phyloP scores from a whole-genome alignment of 2,797 vertebrate species.

The Oceanodroma leucorhoa region DNA sequence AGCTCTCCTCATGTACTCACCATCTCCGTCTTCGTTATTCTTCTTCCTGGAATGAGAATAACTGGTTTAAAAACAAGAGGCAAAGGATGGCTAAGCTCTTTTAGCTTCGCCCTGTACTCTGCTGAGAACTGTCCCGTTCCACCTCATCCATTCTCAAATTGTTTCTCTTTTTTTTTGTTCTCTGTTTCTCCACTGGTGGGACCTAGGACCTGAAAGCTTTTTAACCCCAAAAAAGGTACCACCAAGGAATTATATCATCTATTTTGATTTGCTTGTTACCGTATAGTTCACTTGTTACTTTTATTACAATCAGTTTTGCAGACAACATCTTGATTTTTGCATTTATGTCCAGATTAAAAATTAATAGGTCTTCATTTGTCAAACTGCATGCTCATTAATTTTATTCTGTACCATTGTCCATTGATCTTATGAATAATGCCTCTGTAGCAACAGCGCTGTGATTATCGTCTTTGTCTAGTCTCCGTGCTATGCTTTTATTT shows the following conservation, averaged over 20 bases:
- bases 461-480: background rate
- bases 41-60: background rate
- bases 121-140: background rate
- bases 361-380: slow-evolving; percentile 10
- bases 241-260: background rate
- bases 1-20: background rate
- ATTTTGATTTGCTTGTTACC: background rate
- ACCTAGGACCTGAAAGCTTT: background rate
- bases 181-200: background rate
- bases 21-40: background rate
- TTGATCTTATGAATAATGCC: background rate
- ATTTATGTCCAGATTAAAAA: slow-evolving; percentile 17
- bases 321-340: background rate
- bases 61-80: background rate
- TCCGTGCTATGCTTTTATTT: background rate
- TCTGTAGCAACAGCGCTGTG: background rate
- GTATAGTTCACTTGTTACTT: background rate
- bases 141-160: background rate
- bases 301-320: background rate
- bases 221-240: background rate
- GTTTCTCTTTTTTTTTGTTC: background rate
- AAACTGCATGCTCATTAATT: background rate
- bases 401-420: background rate
- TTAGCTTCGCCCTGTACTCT: background rate
- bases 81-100: background rate